phyloP scores from a whole-genome alignment of 2,888 invertebrate genomes.

The Clivina fossor region DNA sequence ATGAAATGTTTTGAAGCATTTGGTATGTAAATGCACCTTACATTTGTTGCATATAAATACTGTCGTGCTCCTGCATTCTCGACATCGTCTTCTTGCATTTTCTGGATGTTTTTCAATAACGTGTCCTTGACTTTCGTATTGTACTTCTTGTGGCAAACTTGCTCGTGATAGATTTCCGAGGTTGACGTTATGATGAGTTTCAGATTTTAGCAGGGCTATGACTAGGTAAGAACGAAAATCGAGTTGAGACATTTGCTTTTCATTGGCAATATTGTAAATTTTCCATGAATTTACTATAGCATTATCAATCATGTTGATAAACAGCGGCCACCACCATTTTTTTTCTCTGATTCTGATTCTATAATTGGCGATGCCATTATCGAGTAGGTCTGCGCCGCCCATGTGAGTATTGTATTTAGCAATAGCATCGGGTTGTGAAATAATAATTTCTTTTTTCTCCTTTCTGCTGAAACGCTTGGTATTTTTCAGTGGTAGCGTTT shows the following conservation, averaged over 20 bases:
- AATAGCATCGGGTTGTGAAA: constrained; percentile 29
- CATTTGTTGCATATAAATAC: no score
- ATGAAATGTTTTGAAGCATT: no score
- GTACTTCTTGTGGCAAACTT: no score
- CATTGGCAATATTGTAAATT: constrained; percentile 37
- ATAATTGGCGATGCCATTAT: constrained; percentile 40
- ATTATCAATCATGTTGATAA: constrained; percentile 38
- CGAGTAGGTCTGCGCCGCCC: constrained; percentile 36
- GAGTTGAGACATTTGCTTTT: constrained; percentile 37
- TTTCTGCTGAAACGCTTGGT: constrained; percentile 18
- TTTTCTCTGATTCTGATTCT: constrained; percentile 38
- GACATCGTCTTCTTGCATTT: no score
- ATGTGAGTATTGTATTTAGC: constrained; percentile 34
- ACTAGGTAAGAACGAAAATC: constrained; percentile 37
- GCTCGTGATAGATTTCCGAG: constrained; percentile 1
- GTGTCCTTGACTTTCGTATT: no score
- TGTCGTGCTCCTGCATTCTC: no score
- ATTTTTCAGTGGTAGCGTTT: no score
- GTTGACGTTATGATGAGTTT: constrained; percentile 3
- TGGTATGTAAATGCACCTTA: no score
- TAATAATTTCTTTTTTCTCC: constrained; percentile 10
- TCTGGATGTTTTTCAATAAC: no score
- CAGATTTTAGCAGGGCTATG: constrained; percentile 7
- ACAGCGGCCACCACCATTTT: constrained; percentile 43
- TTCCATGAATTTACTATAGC: constrained; percentile 39